Evolutionary conservation across 2,888 invertebrate species (phyloP).

Genomic region (Sycophila texana): DNA sequence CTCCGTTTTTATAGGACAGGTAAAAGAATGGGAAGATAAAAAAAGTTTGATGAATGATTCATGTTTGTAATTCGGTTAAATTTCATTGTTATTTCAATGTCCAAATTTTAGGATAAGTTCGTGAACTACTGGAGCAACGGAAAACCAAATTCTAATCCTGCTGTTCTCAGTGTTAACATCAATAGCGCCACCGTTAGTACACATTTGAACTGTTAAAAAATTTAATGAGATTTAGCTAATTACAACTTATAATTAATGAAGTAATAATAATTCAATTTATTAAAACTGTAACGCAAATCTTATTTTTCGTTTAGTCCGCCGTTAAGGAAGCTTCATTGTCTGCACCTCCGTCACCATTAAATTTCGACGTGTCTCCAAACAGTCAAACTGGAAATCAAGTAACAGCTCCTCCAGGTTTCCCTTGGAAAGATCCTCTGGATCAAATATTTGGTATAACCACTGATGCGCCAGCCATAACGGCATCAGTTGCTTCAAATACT

Average conservation of each 20-base stretch:
- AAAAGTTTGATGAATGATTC: constrained; percentile 58
- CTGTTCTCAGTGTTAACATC: constrained; percentile 69
- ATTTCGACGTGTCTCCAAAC: constrained; percentile 65
- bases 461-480: constrained; percentile 67
- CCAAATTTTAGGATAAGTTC: constrained; percentile 71
- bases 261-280: too few species aligned
- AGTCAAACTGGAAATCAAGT: constrained; percentile 62
- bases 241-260: too few species aligned
- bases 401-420: constrained; percentile 69
- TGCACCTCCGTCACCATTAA: constrained; percentile 58
- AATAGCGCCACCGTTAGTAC: constrained; percentile 70
- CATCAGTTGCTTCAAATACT: constrained; percentile 70
- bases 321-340: constrained; percentile 63
- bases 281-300: not conserved
- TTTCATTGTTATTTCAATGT: constrained; percentile 57
- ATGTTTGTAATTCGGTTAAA: constrained; percentile 47
- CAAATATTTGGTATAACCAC: constrained; percentile 73
- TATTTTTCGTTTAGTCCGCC: constrained; percentile 61
- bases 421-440: constrained; percentile 73
- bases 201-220: not conserved
- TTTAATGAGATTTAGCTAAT: not conserved
- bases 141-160: constrained; percentile 65
- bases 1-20: constrained; percentile 74
- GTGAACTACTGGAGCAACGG: constrained; percentile 72
- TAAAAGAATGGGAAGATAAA: constrained; percentile 59